These are phyloP conservation scores for Drosophila lacicola DNA, from an alignment of 2,888 invertebrate species.

Conservation along the genomic window DNA sequence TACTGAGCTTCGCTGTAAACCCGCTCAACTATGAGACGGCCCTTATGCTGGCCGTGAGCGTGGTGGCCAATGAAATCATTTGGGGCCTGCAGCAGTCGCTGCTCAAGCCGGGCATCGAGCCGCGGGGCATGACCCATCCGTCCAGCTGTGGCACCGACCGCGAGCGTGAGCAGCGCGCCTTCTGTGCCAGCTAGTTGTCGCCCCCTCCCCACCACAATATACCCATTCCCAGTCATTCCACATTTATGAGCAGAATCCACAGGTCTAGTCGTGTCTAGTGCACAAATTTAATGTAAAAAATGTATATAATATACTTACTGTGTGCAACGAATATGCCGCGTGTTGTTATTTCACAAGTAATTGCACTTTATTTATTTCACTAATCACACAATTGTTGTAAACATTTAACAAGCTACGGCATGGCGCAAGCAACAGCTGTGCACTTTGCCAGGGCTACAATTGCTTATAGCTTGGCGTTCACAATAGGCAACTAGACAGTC, in stretches of 20 bases:
- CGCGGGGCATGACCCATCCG: constrained; percentile 58
- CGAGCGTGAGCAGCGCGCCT: constrained; percentile 58
- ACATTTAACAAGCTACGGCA: constrained; percentile 53
- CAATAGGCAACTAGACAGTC: not conserved
- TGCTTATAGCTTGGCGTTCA: not conserved
- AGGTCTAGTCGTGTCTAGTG: constrained; percentile 28
- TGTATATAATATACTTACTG: constrained; percentile 48
- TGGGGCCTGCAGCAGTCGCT: constrained; percentile 76
- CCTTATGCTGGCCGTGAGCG: constrained; percentile 74
- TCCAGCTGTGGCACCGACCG: constrained; percentile 64
- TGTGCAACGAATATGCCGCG: not conserved
- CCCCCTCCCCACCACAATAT: not conserved
- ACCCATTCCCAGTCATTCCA: constrained; percentile 5
- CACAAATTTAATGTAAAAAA: constrained; percentile 39
- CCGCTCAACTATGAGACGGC: constrained; percentile 78
- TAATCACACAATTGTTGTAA: constrained; percentile 35
- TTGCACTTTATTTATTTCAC: constrained; percentile 12
- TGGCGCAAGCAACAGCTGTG: constrained; percentile 72
- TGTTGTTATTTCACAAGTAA: not conserved
- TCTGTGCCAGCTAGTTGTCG: constrained; percentile 43
- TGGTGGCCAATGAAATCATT: constrained; percentile 82
- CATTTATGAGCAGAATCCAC: constrained; percentile 33
- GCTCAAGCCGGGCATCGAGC: constrained; percentile 71
- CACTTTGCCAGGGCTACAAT: constrained; percentile 23
- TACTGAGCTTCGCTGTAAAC: constrained; percentile 80